A percentile compares a stretch with the other conserved stretches of the same genome.
Conservation (phyloP, 2,888 invertebrate genomes). For the Drosophila stalkeri region DNA sequence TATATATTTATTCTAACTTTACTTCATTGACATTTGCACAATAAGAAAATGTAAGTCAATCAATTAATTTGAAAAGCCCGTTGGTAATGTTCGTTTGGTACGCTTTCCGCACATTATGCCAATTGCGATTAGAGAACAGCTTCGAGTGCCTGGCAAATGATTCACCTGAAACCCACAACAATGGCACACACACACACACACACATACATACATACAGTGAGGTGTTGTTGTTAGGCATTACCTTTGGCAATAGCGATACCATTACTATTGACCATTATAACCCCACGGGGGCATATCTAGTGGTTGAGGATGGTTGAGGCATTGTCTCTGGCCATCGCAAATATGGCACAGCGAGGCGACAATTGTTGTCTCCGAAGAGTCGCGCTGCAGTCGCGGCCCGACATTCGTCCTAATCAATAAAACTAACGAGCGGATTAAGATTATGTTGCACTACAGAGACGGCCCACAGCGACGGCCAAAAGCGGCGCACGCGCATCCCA, state of each 20-base stretch:
- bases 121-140: conserved; percentile 58
- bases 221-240: conserved; percentile 31
- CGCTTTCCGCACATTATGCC: conserved; percentile 49
- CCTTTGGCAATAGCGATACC: conserved; percentile 16
- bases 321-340: conserved; percentile 66
- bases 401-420: conserved; percentile 79
- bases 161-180: conserved; percentile 40
- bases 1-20: not conserved
- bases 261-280: conserved; percentile 30
- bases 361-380: conserved; percentile 82
- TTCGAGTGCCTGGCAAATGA: conserved; percentile 56
- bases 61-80: conserved; percentile 2
- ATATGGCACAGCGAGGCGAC: conserved; percentile 82
- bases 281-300: conserved; percentile 55
- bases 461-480: conserved; percentile 62
- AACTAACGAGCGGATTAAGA: conserved; percentile 81
- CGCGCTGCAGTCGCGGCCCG: conserved; percentile 45
- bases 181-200: conserved; percentile 11
- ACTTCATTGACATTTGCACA: not conserved
- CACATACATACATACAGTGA: not conserved
- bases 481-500: conserved; percentile 80
- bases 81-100: not conserved
- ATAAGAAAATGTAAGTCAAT: not conserved
- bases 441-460: conserved; percentile 68
- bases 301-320: conserved; percentile 30